Conservation (phyloP, 2,888 invertebrate genomes). For the Morinoia aosen region DNA sequence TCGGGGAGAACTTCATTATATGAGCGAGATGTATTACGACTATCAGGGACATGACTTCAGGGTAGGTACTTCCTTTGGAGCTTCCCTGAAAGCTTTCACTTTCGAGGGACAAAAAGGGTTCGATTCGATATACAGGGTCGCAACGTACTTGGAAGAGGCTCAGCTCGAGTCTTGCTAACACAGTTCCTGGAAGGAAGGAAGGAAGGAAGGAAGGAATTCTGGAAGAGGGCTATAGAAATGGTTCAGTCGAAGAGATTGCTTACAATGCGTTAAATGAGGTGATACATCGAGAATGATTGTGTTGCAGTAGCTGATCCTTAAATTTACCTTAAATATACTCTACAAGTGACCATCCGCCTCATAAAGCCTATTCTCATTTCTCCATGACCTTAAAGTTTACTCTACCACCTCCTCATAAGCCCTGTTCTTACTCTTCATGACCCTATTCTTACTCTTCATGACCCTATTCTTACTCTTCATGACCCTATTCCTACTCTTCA, state of each 20-base stretch:
- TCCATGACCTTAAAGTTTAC: background rate
- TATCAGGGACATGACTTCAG: background rate
- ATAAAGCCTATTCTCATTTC: background rate
- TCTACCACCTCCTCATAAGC: background rate
- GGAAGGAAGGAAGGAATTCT: background rate
- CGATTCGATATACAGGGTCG: background rate
- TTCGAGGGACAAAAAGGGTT: background rate
- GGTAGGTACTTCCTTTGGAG: background rate
- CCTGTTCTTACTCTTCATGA: no score
- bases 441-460: no score
- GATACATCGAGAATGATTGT: slow-evolving; percentile 48
- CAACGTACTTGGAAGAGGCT: background rate
- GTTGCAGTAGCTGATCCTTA: slow-evolving; percentile 38
- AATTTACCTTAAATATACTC: slow-evolving; percentile 27
- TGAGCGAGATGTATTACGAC: background rate
- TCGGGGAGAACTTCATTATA: no score
- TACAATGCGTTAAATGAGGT: slow-evolving; percentile 39
- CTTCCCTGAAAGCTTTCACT: background rate
- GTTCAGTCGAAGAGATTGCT: slow-evolving; percentile 19
- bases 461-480: no score
- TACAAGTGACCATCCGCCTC: slow-evolving; percentile 16
- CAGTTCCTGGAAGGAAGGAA: no score
- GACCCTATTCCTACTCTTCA: no score
- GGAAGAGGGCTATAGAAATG: background rate
- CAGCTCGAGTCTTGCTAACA: background rate